Evolutionary conservation across 1,140 invertebrate species (phyloP), one percentile per base, ranked within the genome.

Genomic region (Drosophila pseudoananassae): DNA sequence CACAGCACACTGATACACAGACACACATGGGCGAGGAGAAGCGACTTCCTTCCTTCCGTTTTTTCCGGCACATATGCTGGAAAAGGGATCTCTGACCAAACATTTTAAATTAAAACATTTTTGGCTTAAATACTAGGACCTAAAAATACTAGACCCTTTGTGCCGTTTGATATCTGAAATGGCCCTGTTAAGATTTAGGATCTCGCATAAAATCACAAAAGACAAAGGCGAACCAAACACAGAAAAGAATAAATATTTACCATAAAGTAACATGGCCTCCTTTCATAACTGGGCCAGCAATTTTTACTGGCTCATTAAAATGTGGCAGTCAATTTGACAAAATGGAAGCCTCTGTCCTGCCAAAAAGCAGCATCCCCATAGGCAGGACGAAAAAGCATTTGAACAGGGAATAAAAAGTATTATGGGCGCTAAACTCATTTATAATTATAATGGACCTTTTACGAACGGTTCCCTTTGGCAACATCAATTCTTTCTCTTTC

Each of bases 361-460:
- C 14, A 17, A 47, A 56, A 57, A 64, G 17, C 52, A 70, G 36
- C 46, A 43, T 73, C 27, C 36, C 50, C 71, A n/a, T 25, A 14
- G 71, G 58, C 43, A 36, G 40, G 5, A 31, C 14, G 29, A 49
- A 51, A 57, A 20, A 20, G 54, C 51, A 80, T 58, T 72, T 52
- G 53, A 29, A 64, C 58, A 54, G 63, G 31, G 59, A 66, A 82
- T 81, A 66, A 82, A 88, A 87, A 82, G 83, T 88, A 82, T 87
- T 82, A 72, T 76, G 82, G 78, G 65, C 76, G 78, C 78, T 85
- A 83, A 90, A 89, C 85, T 89, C 85, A 89, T 89, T 89, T 89
- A 89, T 89, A 90, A 89, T 89, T 89, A 90, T 89, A 89, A 89
- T 89, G 85, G 81, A 81, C 78, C 83, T 83, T 89, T 78, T 76